Base-by-base conservation (phyloP, 2,113 vertebrate genomes). In the Orcinus orca region DNA sequence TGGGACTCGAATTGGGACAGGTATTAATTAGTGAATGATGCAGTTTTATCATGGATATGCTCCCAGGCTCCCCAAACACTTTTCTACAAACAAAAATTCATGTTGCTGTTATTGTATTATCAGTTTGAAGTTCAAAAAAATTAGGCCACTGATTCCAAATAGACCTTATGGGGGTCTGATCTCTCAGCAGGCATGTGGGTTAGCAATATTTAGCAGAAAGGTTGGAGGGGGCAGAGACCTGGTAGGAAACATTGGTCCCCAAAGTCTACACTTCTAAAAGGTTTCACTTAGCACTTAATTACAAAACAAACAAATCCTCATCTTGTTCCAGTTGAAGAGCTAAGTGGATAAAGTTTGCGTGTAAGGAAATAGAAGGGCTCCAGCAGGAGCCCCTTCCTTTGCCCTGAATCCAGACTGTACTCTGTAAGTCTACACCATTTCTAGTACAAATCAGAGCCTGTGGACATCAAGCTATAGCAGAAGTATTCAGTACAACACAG, bases 311-410 rank as follows among this genome's bases (percentile, higher is more conserved):
- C 81, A 77, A 67, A 70, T 65, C 60, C 38, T 96, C 88, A 73
- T 67, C 97, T 95, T 94, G 88, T 93, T 95, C 86, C 95, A 91
- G 0, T 11, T 91, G 81, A 95, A 76, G 77, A 83, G 17, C 86
- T 91, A 91, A 96, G 44, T 67, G 65, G 79, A 44, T 77, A 80
- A 82, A 71, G 96, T 88, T 81, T 67, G 55, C 86, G 20, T 38
- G 38, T 50, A 80, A 92, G 53, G 41, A 76, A 47, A 76, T 44
- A 89, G 31, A 53, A 94, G 62, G 92, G 13, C 58, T 88, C n/a
- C 65, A 73, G 65, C 38, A 41, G 50, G 36, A 88, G 47, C 26
- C 55, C 47, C 50, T 68, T 74, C 44, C 38, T 79, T 38, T 86
- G 58, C 33, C 29, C 58, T 13, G 33, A 90, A 58, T 79, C 41